A percentile compares a stretch with the other conserved stretches of the same genome.
phyloP scores from a whole-genome alignment of 2,797 vertebrate genomes.

The Hylomyscus alleni region DNA sequence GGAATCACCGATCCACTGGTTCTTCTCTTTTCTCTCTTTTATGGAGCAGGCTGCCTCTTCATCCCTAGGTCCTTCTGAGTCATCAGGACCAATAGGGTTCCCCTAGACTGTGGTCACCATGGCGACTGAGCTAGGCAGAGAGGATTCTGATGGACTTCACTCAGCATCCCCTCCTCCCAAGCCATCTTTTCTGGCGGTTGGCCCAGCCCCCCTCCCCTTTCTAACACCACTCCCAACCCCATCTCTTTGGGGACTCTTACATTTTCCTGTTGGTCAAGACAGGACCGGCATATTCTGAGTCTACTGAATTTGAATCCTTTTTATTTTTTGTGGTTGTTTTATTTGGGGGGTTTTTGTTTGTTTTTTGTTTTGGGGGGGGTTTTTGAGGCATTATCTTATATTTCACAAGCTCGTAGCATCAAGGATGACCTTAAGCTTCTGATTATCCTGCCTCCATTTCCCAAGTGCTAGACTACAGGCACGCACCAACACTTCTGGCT shows the following conservation, averaged over 20 bases:
- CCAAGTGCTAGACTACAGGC: not conserved
- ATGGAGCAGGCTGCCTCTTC: not conserved
- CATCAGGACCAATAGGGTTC: not conserved
- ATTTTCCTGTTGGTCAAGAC: not conserved
- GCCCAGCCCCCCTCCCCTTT: not conserved
- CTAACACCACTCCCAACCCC: not conserved
- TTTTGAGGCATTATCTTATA: not conserved
- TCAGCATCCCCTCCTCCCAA: not conserved
- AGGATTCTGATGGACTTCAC: not conserved
- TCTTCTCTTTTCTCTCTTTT: not conserved
- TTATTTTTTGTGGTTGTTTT: not conserved
- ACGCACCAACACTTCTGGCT: not conserved
- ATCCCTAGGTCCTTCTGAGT: slow-evolving; percentile 3
- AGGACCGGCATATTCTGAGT: not conserved
- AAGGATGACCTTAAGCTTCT: not conserved
- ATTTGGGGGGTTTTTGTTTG: not conserved
- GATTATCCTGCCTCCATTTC: not conserved
- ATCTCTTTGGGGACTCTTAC: not conserved
- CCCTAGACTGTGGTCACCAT: not conserved
- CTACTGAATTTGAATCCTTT: not conserved
- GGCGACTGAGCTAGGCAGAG: slow-evolving; percentile 3
- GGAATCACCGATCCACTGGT: too few species aligned
- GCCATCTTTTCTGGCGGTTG: not conserved
- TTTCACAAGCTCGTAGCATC: not conserved
- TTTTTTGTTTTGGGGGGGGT: not conserved